These are phyloP conservation scores for Gallinago stenura DNA, from an alignment of 2,797 vertebrate species.

Conservation along the genomic window DNA sequence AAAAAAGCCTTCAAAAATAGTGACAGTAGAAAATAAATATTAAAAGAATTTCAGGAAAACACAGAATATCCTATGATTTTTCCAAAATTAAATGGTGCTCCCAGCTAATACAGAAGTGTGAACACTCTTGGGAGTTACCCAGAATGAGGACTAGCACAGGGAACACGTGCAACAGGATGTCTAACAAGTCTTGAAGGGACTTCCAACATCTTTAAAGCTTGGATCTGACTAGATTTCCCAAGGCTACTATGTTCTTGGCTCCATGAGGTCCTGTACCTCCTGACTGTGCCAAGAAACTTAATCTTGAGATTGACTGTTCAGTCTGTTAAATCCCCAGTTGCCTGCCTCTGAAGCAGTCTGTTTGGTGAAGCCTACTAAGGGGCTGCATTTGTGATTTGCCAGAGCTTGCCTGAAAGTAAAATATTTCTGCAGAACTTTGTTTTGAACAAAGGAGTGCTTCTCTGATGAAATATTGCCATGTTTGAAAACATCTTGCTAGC, in stretches of 20 bases:
- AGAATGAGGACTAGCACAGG: background rate
- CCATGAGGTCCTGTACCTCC: background rate
- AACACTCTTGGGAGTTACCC: background rate
- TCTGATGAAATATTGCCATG: background rate
- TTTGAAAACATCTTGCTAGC: background rate
- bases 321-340: background rate
- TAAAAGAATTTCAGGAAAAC: background rate
- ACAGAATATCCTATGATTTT: background rate
- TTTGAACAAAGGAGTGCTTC: background rate
- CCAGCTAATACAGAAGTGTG: background rate
- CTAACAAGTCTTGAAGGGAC: background rate
- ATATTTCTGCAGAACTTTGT: background rate
- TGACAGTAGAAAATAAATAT: background rate
- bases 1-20: background rate
- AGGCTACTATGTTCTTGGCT: background rate
- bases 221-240: background rate
- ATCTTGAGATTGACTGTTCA: background rate
- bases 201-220: background rate
- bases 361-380: background rate
- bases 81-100: background rate
- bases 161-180: background rate
- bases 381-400: background rate
- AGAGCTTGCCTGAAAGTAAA: background rate
- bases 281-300: slow-evolving; percentile 6
- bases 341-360: background rate